Evolutionary conservation across 1,140 invertebrate genomes (phyloP).

Genomic region (Popillia japonica): DNA sequence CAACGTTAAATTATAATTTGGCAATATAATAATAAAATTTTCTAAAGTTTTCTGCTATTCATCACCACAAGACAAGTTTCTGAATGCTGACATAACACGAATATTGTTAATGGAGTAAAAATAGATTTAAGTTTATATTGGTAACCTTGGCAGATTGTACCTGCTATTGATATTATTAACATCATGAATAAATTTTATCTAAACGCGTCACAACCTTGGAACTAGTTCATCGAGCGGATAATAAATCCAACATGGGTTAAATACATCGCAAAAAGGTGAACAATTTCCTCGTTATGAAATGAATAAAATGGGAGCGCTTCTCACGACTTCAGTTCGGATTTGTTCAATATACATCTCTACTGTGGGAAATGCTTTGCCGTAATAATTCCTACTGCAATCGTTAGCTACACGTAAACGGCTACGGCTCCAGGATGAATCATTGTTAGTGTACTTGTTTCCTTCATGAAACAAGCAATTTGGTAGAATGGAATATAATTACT

Average conservation of each 20-base stretch:
- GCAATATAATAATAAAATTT: too few relatives aligned
- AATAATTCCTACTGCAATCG: background rate
- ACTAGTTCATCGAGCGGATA: background rate
- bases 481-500: background rate
- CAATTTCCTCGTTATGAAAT: background rate
- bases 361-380: constrained; percentile 11
- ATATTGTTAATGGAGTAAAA: too few relatives aligned
- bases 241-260: background rate
- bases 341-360: constrained; percentile 11
- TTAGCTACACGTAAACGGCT: background rate
- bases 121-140: too few relatives aligned
- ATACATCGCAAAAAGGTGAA: background rate
- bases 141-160: too few relatives aligned
- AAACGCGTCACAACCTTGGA: background rate
- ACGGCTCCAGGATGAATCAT: background rate
- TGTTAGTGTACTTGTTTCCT: background rate
- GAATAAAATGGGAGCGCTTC: constrained; percentile 1
- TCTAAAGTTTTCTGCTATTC: too few relatives aligned
- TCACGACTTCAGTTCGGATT: background rate
- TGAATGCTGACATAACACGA: too few relatives aligned
- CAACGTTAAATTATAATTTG: too few relatives aligned
- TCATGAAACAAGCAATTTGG: background rate
- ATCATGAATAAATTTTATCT: background rate
- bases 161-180: too few relatives aligned
- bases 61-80: too few relatives aligned